A percentile compares a stretch with the other conserved stretches of the same genome.
These are phyloP conservation scores for Lomographa bimaculata DNA, from an alignment of 2,888 invertebrate genomes.

Conservation along the genomic window DNA sequence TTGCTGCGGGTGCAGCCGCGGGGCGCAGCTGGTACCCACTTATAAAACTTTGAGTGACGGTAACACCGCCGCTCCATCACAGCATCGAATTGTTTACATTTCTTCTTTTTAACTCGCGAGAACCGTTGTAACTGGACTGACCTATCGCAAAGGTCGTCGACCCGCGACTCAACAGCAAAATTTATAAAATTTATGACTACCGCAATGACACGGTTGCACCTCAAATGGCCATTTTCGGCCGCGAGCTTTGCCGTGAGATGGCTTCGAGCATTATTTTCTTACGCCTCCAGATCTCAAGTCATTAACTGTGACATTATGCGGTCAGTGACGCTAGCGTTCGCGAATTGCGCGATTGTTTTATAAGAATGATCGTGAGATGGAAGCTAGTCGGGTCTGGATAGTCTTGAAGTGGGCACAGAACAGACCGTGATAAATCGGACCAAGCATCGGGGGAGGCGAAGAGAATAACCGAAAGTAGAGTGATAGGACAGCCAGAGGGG, in stretches of 20 bases:
- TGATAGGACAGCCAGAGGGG: slow-evolving; percentile 73
- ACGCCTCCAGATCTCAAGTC: slow-evolving; percentile 27
- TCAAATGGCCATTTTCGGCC: slow-evolving; percentile 44
- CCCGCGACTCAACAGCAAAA: slow-evolving; percentile 36
- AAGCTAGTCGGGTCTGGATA: slow-evolving; percentile 47
- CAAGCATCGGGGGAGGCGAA: slow-evolving; percentile 68
- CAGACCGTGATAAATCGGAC: slow-evolving; percentile 67
- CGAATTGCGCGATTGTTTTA: no score
- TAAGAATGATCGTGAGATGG: slow-evolving; percentile 47
- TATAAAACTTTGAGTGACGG: slow-evolving; percentile 11
- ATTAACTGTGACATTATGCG: slow-evolving; percentile 53
- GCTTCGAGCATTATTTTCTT: no score
- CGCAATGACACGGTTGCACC: slow-evolving; percentile 37
- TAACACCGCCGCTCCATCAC: slow-evolving; percentile 1
- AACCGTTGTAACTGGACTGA: slow-evolving; percentile 56
- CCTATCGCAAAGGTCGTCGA: slow-evolving; percentile 43
- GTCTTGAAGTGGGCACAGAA: slow-evolving; percentile 48
- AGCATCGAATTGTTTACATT: slow-evolving; percentile 38
- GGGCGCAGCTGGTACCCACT: no score
- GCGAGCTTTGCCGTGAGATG: no score
- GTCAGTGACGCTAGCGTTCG: slow-evolving; percentile 47
- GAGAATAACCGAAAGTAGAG: slow-evolving; percentile 74
- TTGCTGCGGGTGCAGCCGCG: no score
- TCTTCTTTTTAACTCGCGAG: slow-evolving; percentile 42
- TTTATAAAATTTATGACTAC: slow-evolving; percentile 39